Evolutionary conservation across 1,140 invertebrate genomes (phyloP), one percentile per base, ranked within the genome.

Genomic region (Ephestia elutella): DNA sequence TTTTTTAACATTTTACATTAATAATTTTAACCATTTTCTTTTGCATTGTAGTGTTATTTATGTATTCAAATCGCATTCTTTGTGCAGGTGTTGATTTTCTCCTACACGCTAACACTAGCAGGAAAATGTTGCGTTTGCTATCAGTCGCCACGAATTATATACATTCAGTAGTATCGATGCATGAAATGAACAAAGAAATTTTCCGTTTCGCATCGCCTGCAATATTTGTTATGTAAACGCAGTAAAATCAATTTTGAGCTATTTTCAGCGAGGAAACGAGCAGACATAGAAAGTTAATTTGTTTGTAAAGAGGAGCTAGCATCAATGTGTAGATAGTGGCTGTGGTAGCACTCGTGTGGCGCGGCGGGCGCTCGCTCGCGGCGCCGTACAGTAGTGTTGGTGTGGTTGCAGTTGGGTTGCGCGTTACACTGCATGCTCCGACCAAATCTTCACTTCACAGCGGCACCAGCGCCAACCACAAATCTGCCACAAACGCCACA

Each of bases 341-440:
- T 79, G 81, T 80, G 80, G 78, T 83, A 75, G 77, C 74, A 70
- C 68, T 70, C 58, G 59, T 59, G 56, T 65, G 56, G 51, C 25
- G 13, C 21, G 54, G 20, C 13, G 19, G 19, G 50, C 19, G 20
- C 20, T 64, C 70, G 70, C 71, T 73, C 60, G 76, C 79, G 81
- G 82, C 58, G 67, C 70, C 60, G 76, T 79, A 82, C 78, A 84
- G 79, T 85, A 82, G 80, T 83, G 74, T 79, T 83, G 80, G 80
- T 82, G 82, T 87, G 85, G 85, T 87, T 87, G 85, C 85, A 87
- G 85, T 87, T 82, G 85, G 85, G 80, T 87, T 87, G 82, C 85
- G 85, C 85, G 82, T 87, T 85, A 86, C 85, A 85, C 85, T 87
- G 85, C 85, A 86, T 86, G 85, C 85, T 83, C 85, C 85, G 85